Evolutionary conservation across 1,140 invertebrate species (phyloP).

Genomic region (Halotydeus destructor): DNA sequence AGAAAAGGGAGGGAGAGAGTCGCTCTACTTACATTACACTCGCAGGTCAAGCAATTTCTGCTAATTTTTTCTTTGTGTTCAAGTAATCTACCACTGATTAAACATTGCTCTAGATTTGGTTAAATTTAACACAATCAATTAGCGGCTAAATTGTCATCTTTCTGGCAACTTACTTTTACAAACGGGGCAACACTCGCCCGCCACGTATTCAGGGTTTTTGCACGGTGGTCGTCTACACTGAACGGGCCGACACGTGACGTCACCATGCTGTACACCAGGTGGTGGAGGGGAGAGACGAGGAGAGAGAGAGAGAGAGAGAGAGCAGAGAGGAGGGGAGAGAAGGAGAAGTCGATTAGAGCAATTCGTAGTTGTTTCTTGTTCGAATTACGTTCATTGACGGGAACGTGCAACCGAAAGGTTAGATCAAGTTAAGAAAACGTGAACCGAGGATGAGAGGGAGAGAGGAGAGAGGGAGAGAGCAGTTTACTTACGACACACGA

Average conservation of each 20-base stretch:
- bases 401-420: too few species aligned
- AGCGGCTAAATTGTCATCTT: not conserved
- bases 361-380: too few species aligned
- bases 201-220: conserved; percentile 49
- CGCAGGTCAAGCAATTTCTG: conserved; percentile 28
- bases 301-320: too few species aligned
- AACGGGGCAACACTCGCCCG: conserved; percentile 58
- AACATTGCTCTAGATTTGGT: conserved; percentile 53
- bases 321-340: too few species aligned
- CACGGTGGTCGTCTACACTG: conserved; percentile 50
- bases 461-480: too few species aligned
- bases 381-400: too few species aligned
- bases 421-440: too few species aligned
- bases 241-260: conserved; percentile 50
- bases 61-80: conserved; percentile 56
- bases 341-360: too few species aligned
- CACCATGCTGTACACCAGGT: conserved; percentile 47
- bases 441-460: too few species aligned
- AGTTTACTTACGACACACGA: conserved; percentile 45
- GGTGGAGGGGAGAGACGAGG: too few species aligned
- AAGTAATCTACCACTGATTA: conserved; percentile 46
- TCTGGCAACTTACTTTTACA: conserved; percentile 49
- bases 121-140: too few species aligned
- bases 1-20: too few species aligned
- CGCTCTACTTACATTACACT: conserved; percentile 31